Evolutionary conservation across 1,140 invertebrate species (phyloP).

Genomic region (Drosophila simulans): DNA sequence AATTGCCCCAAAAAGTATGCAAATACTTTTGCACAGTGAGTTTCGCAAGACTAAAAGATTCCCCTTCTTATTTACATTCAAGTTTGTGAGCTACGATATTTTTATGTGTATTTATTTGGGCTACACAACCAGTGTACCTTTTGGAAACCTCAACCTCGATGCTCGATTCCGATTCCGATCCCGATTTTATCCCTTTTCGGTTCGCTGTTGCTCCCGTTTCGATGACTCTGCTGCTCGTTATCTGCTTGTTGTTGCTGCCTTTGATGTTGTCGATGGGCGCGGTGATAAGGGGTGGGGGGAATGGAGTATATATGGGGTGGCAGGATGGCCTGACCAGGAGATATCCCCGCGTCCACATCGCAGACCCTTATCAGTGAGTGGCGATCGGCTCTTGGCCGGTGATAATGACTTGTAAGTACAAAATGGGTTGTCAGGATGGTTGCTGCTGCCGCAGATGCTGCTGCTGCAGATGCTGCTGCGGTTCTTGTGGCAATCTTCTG

Average conservation of each 20-base stretch:
- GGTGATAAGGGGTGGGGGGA: constrained; percentile 34
- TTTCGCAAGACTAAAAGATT: no score
- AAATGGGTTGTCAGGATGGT: constrained; percentile 79
- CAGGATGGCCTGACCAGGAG: constrained; percentile 14
- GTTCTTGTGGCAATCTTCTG: constrained; percentile 33
- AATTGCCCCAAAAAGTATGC: neutral
- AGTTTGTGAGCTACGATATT: neutral
- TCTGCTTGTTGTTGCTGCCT: constrained; percentile 67
- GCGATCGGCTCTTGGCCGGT: constrained; percentile 67
- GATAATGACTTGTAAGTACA: constrained; percentile 84
- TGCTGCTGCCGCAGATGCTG: constrained; percentile 44
- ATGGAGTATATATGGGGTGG: neutral
- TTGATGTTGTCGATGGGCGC: constrained; percentile 77
- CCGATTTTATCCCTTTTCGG: constrained; percentile 18
- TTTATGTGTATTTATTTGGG: neutral
- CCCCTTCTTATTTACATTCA: no score
- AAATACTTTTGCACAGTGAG: neutral
- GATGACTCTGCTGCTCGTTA: constrained; percentile 72
- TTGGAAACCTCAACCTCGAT: neutral
- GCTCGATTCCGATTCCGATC: constrained; percentile 7
- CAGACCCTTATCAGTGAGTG: constrained; percentile 60
- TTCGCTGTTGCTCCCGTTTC: constrained; percentile 59
- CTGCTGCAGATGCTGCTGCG: constrained; percentile 11
- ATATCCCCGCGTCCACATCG: constrained; percentile 12
- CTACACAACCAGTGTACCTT: constrained; percentile 13